A percentile compares a stretch with the other conserved stretches of the same genome.
Evolutionary conservation across 2,797 vertebrate species (phyloP).

Genomic region (Cossypha caffra): DNA sequence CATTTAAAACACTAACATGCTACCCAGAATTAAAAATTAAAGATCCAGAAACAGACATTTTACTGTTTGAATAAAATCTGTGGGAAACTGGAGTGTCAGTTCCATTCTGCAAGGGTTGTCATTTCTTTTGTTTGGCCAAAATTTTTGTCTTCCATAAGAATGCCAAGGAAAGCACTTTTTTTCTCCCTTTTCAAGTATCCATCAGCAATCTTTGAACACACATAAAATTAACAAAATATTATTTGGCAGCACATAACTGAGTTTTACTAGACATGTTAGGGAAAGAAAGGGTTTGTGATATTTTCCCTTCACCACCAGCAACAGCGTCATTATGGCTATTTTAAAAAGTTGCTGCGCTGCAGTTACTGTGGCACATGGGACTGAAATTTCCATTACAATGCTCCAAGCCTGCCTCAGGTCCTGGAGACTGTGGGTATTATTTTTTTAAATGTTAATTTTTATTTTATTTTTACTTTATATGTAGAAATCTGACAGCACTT

Average conservation of each 20-base stretch:
- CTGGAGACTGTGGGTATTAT: slow-evolving; percentile 51
- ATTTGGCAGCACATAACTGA: neutral
- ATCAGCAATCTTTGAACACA: neutral
- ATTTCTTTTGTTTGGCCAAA: neutral
- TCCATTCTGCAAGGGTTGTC: neutral
- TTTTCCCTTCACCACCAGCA: neutral
- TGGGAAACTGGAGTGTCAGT: neutral
- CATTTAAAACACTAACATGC: neutral
- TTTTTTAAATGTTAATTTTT: slow-evolving; percentile 72
- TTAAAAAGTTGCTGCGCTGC: slow-evolving; percentile 31
- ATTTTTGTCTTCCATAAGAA: neutral
- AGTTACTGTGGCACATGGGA: slow-evolving; percentile 51
- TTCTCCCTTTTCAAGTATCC: neutral
- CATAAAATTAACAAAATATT: slow-evolving; percentile 6
- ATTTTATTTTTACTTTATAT: slow-evolving; percentile 61
- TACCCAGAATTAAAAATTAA: neutral
- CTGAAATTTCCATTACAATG: slow-evolving; percentile 72
- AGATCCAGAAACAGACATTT: neutral
- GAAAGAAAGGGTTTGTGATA: neutral
- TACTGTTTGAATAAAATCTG: neutral
- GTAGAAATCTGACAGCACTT: slow-evolving; percentile 61
- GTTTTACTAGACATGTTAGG: neutral
- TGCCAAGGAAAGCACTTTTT: neutral
- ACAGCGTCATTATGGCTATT: slow-evolving; percentile 29
- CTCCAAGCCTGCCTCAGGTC: slow-evolving; percentile 26